Evolutionary conservation across 2,113 vertebrate species (phyloP), one percentile per base, ranked within the genome.

Genomic region (Hippocampus mohnikei): DNA sequence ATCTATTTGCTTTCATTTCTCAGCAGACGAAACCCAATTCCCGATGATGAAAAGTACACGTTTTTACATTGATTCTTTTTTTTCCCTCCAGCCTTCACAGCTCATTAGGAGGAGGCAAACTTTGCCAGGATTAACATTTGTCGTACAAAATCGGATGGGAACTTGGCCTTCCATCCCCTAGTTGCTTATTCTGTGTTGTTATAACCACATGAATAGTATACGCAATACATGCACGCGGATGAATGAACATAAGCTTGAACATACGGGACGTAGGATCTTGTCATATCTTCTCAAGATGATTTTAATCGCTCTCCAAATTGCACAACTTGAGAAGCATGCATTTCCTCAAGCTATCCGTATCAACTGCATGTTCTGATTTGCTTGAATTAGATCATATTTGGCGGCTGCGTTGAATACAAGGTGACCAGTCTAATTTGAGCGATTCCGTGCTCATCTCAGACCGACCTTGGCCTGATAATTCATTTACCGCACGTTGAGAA

Each of bases 381-480:
- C 25, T 66, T 63, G 83, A 82, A 88, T 87, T 70, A 82, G 84
- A 83, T 58, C 25, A 59, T 33, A 29, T 27, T 29, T 16, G 58
- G 25, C 16, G 15, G 13, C 29, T 29, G 12, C 58, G 16, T 33
- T 6, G 0, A 61, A 61, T 40, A 78, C 70, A 70, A 75, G 70
- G 55, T 59, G 42, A 59, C 37, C 58, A 52, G 71, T 78, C 69
- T 77, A 70, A 77, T 74, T 74, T 73, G n/a, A 25, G 29, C 21
- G 67, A 76, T 81, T 74, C 52, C 5, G 60, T 75, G 71, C 56
- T 83, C 77, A 83, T 85, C 77, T 80, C 79, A 81, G 77, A 86
- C 53, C 63, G 72, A 81, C 75, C 84, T 84, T 84, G 83, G 68
- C 46, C 25, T 21, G 15, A 50, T 78, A 75, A 69, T 70, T 69